phyloP scores from a whole-genome alignment of 2,797 vertebrate genomes.

The Apogon talboti region DNA sequence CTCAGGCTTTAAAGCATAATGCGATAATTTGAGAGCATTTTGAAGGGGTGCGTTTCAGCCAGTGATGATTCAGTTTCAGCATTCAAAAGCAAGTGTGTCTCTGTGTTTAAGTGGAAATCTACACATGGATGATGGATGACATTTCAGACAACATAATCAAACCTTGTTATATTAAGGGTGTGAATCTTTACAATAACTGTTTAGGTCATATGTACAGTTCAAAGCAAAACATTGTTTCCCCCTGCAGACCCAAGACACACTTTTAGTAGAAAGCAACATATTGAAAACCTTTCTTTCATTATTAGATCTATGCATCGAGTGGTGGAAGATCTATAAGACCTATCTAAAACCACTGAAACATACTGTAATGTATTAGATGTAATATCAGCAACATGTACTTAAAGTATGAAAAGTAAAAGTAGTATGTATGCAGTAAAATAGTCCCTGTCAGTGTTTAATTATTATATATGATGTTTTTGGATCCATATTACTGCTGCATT shows the following conservation, averaged over 20 bases:
- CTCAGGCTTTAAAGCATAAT: slow-evolving; percentile 29
- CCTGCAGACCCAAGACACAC: background rate
- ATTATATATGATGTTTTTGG: too few relatives aligned
- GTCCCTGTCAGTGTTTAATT: too few relatives aligned
- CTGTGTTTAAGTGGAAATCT: slow-evolving; percentile 13
- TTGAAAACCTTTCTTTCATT: too few relatives aligned
- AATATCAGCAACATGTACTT: too few relatives aligned
- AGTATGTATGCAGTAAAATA: too few relatives aligned
- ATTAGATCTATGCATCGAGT: too few relatives aligned
- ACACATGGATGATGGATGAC: slow-evolving; percentile 6
- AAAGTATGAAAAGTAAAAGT: too few relatives aligned
- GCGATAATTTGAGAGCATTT: slow-evolving; percentile 25
- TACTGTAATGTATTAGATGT: too few relatives aligned
- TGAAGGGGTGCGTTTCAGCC: slow-evolving; percentile 9
- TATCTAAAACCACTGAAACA: too few relatives aligned
- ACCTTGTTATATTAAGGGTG: background rate
- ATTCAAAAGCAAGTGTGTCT: slow-evolving; percentile 12
- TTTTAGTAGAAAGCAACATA: too few relatives aligned
- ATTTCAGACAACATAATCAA: slow-evolving; percentile 2
- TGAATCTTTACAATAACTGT: background rate
- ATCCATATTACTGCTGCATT: too few relatives aligned
- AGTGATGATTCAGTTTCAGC: slow-evolving; percentile 10
- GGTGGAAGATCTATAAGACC: too few relatives aligned
- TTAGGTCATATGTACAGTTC: background rate
- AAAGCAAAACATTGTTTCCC: background rate